Evolutionary conservation across 2,113 vertebrate genomes (phyloP), one percentile per base, ranked within the genome.

Genomic region (Prietella phreatophila): DNA sequence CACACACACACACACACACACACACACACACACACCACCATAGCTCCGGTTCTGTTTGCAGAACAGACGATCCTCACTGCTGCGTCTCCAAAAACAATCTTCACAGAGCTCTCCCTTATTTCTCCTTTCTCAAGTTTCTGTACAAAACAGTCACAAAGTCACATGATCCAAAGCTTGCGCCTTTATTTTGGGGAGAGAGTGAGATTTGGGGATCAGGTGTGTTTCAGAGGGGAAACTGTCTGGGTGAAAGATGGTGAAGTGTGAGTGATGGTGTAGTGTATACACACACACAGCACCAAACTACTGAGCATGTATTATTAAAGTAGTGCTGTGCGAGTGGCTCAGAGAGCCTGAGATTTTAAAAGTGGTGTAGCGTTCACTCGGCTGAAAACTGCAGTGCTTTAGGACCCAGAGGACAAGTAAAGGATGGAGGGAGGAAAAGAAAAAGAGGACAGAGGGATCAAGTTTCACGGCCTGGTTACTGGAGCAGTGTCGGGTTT

Each of bases 351-450:
- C 22, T 50, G 42, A 50, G 42, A n/a, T 14, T 30, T 33, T 65
- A 65, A 11, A n/a, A n/a, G 13, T 36, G 65, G 13, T 33, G 33
- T 33, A 36, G 67, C 11, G 0, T 79, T 53, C 4, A 15, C 47
- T 79, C 1, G 14, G 50, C 27, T 56, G n/a, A 56, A 76, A 75
- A 3, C 17, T 22, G 42, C 60, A 79, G 92, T 92, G 91, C 63
- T 75, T 71, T 94, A 93, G 91, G 94, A 93, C 93, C 93, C 92
- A 92, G 93, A n/a, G 30, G 85, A 92, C 87, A 81, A 87, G 90
- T 79, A 85, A 85, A 90, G 89, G 89, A 90, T 90, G 88, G 39
- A 82, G 85, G 88, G 89, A 90, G 90, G 91, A 93, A 56, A 36
- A 75, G 55, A 56, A 47, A 83, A 60, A 63, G 56, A 56, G 27